phyloP scores from a whole-genome alignment of 2,888 invertebrate species.

The Serripes groenlandicus region DNA sequence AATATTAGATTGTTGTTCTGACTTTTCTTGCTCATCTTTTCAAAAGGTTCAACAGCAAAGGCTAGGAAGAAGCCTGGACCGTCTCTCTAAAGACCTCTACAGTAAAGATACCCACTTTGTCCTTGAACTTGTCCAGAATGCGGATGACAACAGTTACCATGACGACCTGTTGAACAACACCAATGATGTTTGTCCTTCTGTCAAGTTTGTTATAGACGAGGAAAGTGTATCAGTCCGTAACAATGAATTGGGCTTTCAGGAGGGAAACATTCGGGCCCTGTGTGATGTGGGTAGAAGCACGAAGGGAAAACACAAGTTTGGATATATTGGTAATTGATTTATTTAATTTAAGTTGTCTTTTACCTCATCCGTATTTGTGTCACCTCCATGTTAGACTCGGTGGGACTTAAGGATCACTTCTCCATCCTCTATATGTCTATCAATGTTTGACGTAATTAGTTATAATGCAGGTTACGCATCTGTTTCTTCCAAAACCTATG shows the following conservation, averaged over 20 bases:
- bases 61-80: slow-evolving; percentile 85
- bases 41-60: slow-evolving; percentile 83
- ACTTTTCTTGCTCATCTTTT: no score
- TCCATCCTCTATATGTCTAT: no score
- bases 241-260: slow-evolving; percentile 85
- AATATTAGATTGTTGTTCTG: no score
- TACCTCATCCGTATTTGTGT: no score
- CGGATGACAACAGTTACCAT: slow-evolving; percentile 86
- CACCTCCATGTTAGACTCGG: no score
- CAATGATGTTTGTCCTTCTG: slow-evolving; percentile 73
- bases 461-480: no score
- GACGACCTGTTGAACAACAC: slow-evolving; percentile 62
- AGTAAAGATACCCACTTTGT: slow-evolving; percentile 86
- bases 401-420: no score
- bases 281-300: slow-evolving; percentile 86
- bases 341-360: not conserved
- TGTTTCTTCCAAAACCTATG: no score
- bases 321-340: slow-evolving; percentile 83
- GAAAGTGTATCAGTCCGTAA: slow-evolving; percentile 82
- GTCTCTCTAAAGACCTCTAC: slow-evolving; percentile 83
- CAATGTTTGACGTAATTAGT: no score
- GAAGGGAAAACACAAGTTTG: slow-evolving; percentile 85
- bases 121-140: slow-evolving; percentile 86
- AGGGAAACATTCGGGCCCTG: slow-evolving; percentile 84
- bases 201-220: slow-evolving; percentile 79